These are phyloP conservation scores for Haliaeetus leucogaster DNA, from an alignment of 2,113 vertebrate genomes.

Conservation along the genomic window DNA sequence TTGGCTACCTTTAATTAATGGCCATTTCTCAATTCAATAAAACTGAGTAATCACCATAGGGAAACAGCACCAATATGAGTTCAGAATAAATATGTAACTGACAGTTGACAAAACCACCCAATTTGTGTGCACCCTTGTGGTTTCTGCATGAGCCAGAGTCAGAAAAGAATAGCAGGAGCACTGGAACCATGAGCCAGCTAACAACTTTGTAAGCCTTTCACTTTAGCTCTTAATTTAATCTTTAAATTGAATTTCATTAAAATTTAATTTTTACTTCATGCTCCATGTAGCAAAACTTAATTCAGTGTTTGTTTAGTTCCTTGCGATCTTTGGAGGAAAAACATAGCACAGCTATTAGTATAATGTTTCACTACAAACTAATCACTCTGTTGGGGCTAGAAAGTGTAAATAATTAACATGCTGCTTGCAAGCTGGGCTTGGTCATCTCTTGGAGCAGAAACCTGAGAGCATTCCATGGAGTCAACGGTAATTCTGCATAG, in stretches of 20 bases:
- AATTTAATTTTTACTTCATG: slow-evolving; percentile 35
- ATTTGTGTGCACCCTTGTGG: neutral
- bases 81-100: neutral
- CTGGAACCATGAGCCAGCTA: neutral
- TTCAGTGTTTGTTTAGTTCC: slow-evolving; percentile 18
- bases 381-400: neutral
- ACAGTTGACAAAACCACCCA: neutral
- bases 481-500: neutral
- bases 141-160: neutral
- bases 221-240: neutral
- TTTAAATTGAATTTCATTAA: slow-evolving; percentile 16
- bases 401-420: slow-evolving; percentile 47
- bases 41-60: neutral
- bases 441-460: neutral
- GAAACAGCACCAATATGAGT: neutral
- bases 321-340: neutral
- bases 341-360: neutral
- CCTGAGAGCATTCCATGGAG: neutral
- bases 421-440: neutral
- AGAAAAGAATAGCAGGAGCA: neutral
- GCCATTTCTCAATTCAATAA: neutral
- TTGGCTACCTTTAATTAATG: neutral
- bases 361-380: slow-evolving; percentile 33
- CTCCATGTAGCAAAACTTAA: neutral
- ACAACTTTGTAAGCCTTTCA: neutral